Evolutionary conservation across 2,113 vertebrate genomes (phyloP), one percentile per base, ranked within the genome.

Genomic region (Myiopsitta monachus): DNA sequence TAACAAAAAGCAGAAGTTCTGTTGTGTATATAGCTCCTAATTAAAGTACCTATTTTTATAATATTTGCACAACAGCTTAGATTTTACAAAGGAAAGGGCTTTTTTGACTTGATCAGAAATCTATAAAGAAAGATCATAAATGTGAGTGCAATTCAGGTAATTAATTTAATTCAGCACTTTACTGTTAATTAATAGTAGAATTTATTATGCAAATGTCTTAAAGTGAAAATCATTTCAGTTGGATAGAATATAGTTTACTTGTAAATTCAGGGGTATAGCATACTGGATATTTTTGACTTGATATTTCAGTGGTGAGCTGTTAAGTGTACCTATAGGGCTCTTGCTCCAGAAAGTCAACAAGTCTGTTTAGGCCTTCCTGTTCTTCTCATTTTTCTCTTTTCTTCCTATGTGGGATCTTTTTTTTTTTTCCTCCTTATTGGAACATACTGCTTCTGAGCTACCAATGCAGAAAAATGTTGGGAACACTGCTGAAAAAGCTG

Each of bases 131-230:
- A 98, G 97, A 97, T 96, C 96, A 97, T 97, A 98, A 97, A 98
- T 97, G 97, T 97, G 97, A 96, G 97, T 96, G 97, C 84, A 94
- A 98, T 98, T 98, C 98, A 98, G 98, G 98, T 98, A 98, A 98
- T 98, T 98, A 97, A 98, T 98, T 97, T 98, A 98, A 98, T 98
- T 98, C 98, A 99, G 99, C 99, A 99, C 99, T 99, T 99, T 99
- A 99, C 98, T 98, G 94, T 98, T 98, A 97, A 98, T 97, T 96
- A 98, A 97, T 97, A 98, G 98, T 98, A 98, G 98, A 96, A 98
- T 98, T 98, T 99, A 98, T 98, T 98, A 98, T 98, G 97, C 97
- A 98, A 94, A 98, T 99, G 98, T 99, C 98, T 98, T 99, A 98
- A 98, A 97, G 93, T 98, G 95, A 98, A 98, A 84, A 93, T 97